These are phyloP conservation scores for Typhlichthys eigenmanni DNA, from an alignment of 2,797 vertebrate species.

Conservation along the genomic window DNA sequence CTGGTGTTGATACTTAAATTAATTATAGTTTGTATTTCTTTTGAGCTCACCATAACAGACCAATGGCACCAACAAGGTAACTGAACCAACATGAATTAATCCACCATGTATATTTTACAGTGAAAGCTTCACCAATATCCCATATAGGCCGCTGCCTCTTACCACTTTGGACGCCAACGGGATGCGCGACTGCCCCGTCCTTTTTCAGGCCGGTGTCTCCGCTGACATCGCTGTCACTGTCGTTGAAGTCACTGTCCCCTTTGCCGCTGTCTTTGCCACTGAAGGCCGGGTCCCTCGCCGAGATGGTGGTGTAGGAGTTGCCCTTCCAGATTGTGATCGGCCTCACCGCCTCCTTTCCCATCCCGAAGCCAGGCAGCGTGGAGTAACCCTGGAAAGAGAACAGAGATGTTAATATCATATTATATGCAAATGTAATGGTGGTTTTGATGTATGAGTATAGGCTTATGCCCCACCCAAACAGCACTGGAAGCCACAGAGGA, in stretches of 20 bases:
- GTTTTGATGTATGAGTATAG: background rate
- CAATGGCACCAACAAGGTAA: no score
- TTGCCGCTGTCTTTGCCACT: slow-evolving; percentile 97
- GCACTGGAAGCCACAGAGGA: no score
- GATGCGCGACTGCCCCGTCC: slow-evolving; percentile 72
- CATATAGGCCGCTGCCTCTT: slow-evolving; percentile 37
- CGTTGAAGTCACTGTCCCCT: slow-evolving; percentile 97
- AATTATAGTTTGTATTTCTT: no score
- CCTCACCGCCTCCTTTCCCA: slow-evolving; percentile 84
- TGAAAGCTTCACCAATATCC: background rate
- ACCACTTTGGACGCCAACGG: slow-evolving; percentile 84
- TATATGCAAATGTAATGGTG: background rate
- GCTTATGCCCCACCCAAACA: background rate
- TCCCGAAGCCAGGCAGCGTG: slow-evolving; percentile 83
- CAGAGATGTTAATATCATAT: slow-evolving; percentile 33
- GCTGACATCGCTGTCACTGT: slow-evolving; percentile 95
- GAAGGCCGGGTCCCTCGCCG: slow-evolving; percentile 89
- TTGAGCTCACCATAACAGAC: no score
- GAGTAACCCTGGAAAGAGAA: slow-evolving; percentile 79
- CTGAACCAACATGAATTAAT: no score
- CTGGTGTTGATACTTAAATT: no score
- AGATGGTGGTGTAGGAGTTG: slow-evolving; percentile 91
- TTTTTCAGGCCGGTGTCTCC: slow-evolving; percentile 89
- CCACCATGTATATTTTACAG: no score
- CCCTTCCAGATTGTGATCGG: slow-evolving; percentile 94